Conservation (phyloP, 2,113 vertebrate genomes). For the Rhea americana region DNA sequence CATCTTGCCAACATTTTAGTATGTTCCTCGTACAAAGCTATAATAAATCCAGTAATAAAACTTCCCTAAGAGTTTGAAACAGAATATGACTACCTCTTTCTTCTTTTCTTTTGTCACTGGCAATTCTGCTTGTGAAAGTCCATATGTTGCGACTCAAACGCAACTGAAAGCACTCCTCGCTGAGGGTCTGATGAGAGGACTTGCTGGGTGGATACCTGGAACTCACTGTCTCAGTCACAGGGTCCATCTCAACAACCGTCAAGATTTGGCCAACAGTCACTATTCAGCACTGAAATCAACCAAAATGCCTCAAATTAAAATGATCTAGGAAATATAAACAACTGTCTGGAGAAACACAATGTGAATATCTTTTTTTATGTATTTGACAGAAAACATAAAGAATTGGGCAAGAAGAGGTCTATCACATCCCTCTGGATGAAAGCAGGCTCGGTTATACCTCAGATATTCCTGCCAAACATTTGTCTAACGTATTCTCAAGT, state of each 20-base stretch:
- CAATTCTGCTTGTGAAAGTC: background rate
- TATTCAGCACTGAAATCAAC: background rate
- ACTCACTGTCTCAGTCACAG: background rate
- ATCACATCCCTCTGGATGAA: background rate
- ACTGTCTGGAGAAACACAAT: background rate
- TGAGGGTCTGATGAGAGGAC: background rate
- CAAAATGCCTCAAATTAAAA: background rate
- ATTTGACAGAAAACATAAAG: background rate
- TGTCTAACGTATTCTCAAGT: constrained; percentile 19
- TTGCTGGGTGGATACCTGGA: background rate
- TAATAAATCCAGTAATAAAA: background rate
- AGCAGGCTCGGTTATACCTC: background rate
- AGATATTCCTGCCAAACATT: background rate
- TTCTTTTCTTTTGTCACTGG: background rate
- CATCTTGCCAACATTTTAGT: background rate
- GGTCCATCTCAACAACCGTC: background rate
- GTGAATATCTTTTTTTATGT: background rate
- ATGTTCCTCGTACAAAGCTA: background rate
- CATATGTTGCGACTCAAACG: background rate
- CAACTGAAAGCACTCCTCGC: background rate
- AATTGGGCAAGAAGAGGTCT: background rate
- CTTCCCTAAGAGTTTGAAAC: background rate
- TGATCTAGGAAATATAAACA: background rate
- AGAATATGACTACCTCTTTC: background rate
- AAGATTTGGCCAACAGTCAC: background rate